Evolutionary conservation across 2,113 vertebrate genomes (phyloP).

Genomic region (Dasyurus viverrinus): DNA sequence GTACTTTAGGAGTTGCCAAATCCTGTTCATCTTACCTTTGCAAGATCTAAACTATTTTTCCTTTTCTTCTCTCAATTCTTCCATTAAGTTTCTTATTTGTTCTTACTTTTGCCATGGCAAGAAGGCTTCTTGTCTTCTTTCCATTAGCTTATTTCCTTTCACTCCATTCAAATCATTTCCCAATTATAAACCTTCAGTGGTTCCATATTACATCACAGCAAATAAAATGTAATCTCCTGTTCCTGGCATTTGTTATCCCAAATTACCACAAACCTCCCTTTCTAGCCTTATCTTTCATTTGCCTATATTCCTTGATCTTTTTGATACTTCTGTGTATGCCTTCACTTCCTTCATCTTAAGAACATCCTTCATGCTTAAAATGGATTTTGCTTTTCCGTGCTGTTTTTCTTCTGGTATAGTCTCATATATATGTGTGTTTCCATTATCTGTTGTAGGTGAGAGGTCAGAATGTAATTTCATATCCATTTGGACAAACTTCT

Average conservation of each 20-base stretch:
- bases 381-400: background rate
- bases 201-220: background rate
- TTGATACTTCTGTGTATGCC: background rate
- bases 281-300: background rate
- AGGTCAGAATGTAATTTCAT: background rate
- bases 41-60: background rate
- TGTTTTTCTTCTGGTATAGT: background rate
- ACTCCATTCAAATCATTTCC: background rate
- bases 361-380: background rate
- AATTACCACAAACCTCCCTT: background rate
- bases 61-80: background rate
- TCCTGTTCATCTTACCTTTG: background rate
- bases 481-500: background rate
- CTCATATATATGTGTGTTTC: background rate
- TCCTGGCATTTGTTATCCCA: background rate
- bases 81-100: background rate
- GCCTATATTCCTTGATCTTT: background rate
- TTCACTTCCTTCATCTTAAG: background rate
- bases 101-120: background rate
- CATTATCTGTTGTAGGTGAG: background rate
- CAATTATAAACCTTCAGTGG: background rate
- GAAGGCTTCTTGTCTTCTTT: background rate
- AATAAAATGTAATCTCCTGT: background rate
- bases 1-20: background rate
- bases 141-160: background rate